These are phyloP conservation scores for Barbus barbus DNA, from an alignment of 2,113 vertebrate species.

Conservation along the genomic window DNA sequence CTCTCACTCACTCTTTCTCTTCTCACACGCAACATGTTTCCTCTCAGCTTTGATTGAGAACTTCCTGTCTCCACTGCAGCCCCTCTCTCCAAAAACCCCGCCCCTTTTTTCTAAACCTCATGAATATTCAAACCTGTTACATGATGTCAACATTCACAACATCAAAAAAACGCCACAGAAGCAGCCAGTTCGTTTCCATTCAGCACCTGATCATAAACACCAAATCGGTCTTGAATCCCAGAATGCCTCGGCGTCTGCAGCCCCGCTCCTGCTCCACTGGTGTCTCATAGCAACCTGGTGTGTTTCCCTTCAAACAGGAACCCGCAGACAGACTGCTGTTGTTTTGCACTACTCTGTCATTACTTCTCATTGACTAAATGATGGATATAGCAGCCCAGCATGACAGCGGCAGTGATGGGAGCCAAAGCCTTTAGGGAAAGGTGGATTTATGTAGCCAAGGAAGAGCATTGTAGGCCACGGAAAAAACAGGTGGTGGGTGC, in stretches of 20 bases:
- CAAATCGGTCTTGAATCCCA: slow-evolving; percentile 5
- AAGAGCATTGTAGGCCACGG: background rate
- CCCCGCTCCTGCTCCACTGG: slow-evolving; percentile 59
- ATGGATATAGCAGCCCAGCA: slow-evolving; percentile 67
- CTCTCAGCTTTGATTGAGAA: slow-evolving; percentile 54
- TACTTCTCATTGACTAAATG: slow-evolving; percentile 58
- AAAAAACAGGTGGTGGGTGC: background rate
- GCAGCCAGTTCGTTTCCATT: slow-evolving; percentile 17
- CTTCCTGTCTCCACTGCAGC: slow-evolving; percentile 45
- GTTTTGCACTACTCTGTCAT: slow-evolving; percentile 57
- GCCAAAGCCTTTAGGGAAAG: slow-evolving; percentile 35
- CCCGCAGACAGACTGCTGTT: slow-evolving; percentile 59
- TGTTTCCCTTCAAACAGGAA: slow-evolving; percentile 67
- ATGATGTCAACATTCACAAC: slow-evolving; percentile 41
- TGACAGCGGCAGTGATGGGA: slow-evolving; percentile 52
- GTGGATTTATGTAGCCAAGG: slow-evolving; percentile 11
- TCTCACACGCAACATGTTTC: slow-evolving; percentile 42
- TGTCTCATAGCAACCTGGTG: slow-evolving; percentile 63
- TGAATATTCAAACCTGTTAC: slow-evolving; percentile 56
- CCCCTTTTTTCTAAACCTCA: slow-evolving; percentile 53
- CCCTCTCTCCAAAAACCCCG: slow-evolving; percentile 28
- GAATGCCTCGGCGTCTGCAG: slow-evolving; percentile 53
- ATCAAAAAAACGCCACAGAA: slow-evolving; percentile 1
- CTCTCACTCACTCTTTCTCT: slow-evolving; percentile 45
- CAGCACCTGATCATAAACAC: slow-evolving; percentile 32